phyloP scores from a whole-genome alignment of 2,888 invertebrate species.

The Chironomus riparius region DNA sequence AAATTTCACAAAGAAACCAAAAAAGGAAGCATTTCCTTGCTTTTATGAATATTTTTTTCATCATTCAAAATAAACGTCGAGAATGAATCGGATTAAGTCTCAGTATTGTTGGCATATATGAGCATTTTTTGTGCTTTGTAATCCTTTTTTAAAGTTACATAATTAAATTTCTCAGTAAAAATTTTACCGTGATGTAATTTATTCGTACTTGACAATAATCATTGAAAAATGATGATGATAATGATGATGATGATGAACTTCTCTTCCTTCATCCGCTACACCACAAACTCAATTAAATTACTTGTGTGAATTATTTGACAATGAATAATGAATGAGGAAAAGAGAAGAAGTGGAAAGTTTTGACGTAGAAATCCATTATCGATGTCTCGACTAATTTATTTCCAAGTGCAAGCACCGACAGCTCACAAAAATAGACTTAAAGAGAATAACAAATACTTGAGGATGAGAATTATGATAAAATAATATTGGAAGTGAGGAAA shows the following conservation, averaged over 20 bases:
- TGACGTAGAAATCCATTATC: neutral
- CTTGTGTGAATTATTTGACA: neutral
- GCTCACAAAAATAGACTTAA: too few relatives aligned
- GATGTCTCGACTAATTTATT: neutral
- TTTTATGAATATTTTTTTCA: too few relatives aligned
- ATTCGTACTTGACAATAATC: neutral
- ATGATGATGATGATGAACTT: neutral
- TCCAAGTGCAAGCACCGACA: neutral
- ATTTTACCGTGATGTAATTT: neutral
- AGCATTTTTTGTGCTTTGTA: neutral
- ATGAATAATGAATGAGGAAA: neutral
- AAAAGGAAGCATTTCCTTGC: too few relatives aligned
- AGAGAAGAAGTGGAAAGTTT: neutral
- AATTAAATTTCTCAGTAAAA: neutral
- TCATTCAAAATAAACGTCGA: too few relatives aligned
- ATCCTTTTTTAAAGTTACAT: neutral
- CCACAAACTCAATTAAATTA: neutral
- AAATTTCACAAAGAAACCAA: too few relatives aligned
- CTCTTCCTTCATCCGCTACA: neutral
- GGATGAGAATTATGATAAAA: too few relatives aligned
- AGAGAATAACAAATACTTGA: too few relatives aligned
- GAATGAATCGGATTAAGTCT: too few relatives aligned
- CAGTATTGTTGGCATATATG: too few relatives aligned
- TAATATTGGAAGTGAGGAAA: too few relatives aligned
- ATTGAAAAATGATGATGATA: neutral